Conservation (phyloP, 2,797 vertebrate species). For the Gymnodraco acuticeps region DNA sequence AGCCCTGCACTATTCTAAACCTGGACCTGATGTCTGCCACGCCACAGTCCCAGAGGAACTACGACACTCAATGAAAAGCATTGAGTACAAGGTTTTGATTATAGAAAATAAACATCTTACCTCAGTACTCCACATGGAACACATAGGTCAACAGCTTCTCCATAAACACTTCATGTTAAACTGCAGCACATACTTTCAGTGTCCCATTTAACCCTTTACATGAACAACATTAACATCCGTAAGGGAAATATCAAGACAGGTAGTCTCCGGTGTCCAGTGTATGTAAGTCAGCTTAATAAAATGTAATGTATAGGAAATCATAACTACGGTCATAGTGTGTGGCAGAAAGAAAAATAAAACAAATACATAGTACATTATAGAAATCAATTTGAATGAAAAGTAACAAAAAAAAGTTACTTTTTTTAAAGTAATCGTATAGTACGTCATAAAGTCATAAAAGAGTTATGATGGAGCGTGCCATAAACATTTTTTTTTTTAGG, state of each 20-base stretch:
- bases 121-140: constrained; percentile 20
- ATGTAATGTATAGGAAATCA: too few species aligned
- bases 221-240: not conserved
- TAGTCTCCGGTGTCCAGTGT: too few species aligned
- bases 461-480: too few species aligned
- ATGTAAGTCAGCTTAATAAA: too few species aligned
- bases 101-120: constrained; percentile 48
- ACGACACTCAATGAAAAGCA: constrained; percentile 31
- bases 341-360: too few species aligned
- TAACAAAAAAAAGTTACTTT: too few species aligned
- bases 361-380: too few species aligned
- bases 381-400: too few species aligned
- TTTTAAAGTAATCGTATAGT: too few species aligned
- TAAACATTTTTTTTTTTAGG: too few species aligned
- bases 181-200: constrained; percentile 6
- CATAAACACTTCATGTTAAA: constrained; percentile 3
- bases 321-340: too few species aligned
- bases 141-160: not conserved
- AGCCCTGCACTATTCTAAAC: not conserved
- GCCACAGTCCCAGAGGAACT: constrained; percentile 18
- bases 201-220: not conserved
- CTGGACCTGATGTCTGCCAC: constrained; percentile 30
- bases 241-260: not conserved
- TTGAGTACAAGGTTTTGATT: constrained; percentile 48
- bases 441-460: too few species aligned